Conservation (phyloP, 2,113 vertebrate species). For the Centropristis striata region DNA sequence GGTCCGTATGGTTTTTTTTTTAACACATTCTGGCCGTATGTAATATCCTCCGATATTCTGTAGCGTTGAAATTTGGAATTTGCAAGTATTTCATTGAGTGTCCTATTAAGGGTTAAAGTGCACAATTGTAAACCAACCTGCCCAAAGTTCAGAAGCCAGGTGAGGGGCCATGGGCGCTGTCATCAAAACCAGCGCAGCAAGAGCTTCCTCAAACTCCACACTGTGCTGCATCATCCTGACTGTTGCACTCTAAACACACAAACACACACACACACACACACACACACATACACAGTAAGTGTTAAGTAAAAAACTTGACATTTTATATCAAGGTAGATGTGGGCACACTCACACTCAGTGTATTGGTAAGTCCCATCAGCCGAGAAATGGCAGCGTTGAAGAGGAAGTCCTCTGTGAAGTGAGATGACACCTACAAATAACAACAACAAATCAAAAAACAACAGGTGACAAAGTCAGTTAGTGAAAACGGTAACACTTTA, state of each 20-base stretch:
- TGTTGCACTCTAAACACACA: conserved; percentile 86
- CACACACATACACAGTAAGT: neutral
- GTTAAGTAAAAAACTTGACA: neutral
- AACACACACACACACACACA: too few relatives aligned
- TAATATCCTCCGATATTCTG: too few relatives aligned
- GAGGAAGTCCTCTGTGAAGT: conserved; percentile 92
- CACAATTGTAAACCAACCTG: too few relatives aligned
- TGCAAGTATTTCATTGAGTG: too few relatives aligned
- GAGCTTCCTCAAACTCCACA: conserved; percentile 92
- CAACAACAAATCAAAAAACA: conserved; percentile 47
- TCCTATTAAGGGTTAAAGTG: too few relatives aligned
- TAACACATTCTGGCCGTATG: too few relatives aligned
- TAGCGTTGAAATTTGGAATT: too few relatives aligned
- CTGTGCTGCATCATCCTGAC: conserved; percentile 89
- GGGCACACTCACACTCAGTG: conserved; percentile 87
- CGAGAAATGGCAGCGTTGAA: conserved; percentile 94
- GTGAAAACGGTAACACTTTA: too few relatives aligned
- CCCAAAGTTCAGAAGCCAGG: conserved; percentile 96
- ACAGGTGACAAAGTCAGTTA: neutral
- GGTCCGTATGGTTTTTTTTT: too few relatives aligned
- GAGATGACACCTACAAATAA: conserved; percentile 88
- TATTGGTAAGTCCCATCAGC: conserved; percentile 92
- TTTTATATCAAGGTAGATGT: neutral
- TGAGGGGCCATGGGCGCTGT: conserved; percentile 94
- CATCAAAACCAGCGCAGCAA: conserved; percentile 91